Evolutionary conservation across 1,140 invertebrate genomes (phyloP), one percentile per base, ranked within the genome.

Genomic region (Varroa destructor): DNA sequence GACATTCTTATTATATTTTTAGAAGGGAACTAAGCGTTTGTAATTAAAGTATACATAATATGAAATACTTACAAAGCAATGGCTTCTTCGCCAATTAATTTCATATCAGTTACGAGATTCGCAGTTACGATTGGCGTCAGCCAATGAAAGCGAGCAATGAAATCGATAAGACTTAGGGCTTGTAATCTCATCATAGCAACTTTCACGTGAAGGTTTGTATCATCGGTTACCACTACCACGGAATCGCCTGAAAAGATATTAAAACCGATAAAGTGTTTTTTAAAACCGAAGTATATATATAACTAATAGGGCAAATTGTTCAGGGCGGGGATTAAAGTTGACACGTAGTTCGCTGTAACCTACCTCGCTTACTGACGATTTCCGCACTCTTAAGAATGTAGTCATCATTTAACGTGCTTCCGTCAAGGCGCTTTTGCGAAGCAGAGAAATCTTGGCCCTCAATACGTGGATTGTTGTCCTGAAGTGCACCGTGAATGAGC

Each of bases 381-480:
- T 67, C 36, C 1, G 61, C 61, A 67, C 61, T 67, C 40, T 67
- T 67, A 3, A 67, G 61, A 46, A 67, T 67, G 36, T 67, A 67
- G 61, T 67, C 61, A 46, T 67, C 61, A 8, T 67, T 67, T 12
- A 67, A 12, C 14, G 12, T 14, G 37, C 61, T 67, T 5, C 46
- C 61, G 3, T 40, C 10, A 12, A 67, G 36, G 12, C 46, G 10
- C 8, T 67, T 8, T 3, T 2, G 14, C 61, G 61, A 67, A 1
- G 61, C 14, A 12, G 61, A 40, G 61, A 25, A 67, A 46, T 67
- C 61, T 8, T 67, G 61, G 14, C 61, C 61, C 36, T 67, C 61
- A 37, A 67, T 67, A 46, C 37, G 61, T 43, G n/a, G 61, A 40
- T 40, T 67, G 12, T 37, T 2, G 61, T 67, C 61, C 36, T 67